Conservation (phyloP, 2,888 invertebrate species). For the Caenorhabditis sp. region DNA sequence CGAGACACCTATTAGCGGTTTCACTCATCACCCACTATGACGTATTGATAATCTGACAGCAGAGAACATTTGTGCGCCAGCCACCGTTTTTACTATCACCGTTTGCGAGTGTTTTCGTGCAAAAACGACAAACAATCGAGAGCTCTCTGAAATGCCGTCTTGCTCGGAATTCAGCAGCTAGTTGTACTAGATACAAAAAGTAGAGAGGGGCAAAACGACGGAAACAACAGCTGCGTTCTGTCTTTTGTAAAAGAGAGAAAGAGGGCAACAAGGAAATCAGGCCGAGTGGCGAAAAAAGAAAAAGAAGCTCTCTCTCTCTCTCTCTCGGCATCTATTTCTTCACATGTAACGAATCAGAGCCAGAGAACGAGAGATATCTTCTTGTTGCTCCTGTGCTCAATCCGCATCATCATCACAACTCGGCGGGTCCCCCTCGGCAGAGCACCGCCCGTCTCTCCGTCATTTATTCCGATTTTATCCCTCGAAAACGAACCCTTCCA, state of each 20-base stretch:
- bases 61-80: too few species aligned
- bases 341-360: neutral
- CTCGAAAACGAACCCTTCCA: conserved; percentile 38
- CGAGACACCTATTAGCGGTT: too few species aligned
- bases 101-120: too few species aligned
- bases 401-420: conserved; percentile 40
- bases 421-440: conserved; percentile 32
- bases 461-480: conserved; percentile 22
- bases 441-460: conserved; percentile 27
- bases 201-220: too few species aligned
- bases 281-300: conserved; percentile 18
- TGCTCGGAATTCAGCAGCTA: too few species aligned
- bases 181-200: too few species aligned
- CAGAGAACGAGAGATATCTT: conserved; percentile 28
- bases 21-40: too few species aligned
- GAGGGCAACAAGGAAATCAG: conserved; percentile 31
- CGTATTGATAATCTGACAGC: too few species aligned
- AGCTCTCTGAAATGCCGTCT: too few species aligned
- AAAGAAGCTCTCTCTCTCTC: conserved; percentile 16
- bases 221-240: conserved; percentile 53
- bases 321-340: neutral
- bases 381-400: conserved; percentile 2
- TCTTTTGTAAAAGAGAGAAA: too few species aligned
- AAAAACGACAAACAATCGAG: too few species aligned
- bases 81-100: too few species aligned